Percentiles rank a stretch among this genome's conserved stretches.
Conservation (phyloP, 64 coral and sea anemone genomes). For the Acropora yongei region DNA sequence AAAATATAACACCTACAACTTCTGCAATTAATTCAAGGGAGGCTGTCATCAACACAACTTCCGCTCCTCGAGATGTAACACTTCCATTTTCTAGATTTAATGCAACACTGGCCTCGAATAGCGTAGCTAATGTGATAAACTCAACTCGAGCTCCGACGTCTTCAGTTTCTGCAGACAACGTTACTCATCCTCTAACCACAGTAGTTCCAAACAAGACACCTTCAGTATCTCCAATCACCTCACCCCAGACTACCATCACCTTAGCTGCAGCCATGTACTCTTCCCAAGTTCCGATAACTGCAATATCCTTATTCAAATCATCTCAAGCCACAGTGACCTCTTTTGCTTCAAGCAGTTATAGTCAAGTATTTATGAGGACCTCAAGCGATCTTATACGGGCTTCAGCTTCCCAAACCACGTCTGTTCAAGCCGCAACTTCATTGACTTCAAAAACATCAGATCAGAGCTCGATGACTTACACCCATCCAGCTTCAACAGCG, state of each 20-base stretch:
- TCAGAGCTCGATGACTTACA: too few species aligned
- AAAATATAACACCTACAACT: not conserved
- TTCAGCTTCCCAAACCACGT: too few species aligned
- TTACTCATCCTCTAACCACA: not conserved
- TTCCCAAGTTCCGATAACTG: too few species aligned
- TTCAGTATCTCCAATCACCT: not conserved
- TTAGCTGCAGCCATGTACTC: not conserved
- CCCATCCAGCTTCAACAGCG: too few species aligned
- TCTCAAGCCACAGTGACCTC: too few species aligned
- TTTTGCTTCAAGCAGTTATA: too few species aligned
- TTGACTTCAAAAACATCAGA: too few species aligned
- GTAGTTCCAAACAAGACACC: not conserved
- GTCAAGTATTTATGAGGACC: too few species aligned
- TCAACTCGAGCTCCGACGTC: not conserved
- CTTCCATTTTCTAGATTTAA: not conserved
- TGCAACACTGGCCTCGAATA: not conserved
- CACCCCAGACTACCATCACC: not conserved
- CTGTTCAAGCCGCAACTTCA: too few species aligned
- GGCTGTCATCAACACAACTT: not conserved
- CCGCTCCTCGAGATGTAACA: not conserved
- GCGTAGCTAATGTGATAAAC: not conserved
- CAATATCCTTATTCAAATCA: too few species aligned
- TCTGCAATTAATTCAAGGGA: not conserved
- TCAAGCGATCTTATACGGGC: too few species aligned
- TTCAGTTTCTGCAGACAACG: not conserved